These are phyloP conservation scores for Cotesia typhae DNA, from an alignment of 1,140 invertebrate species.

Conservation along the genomic window DNA sequence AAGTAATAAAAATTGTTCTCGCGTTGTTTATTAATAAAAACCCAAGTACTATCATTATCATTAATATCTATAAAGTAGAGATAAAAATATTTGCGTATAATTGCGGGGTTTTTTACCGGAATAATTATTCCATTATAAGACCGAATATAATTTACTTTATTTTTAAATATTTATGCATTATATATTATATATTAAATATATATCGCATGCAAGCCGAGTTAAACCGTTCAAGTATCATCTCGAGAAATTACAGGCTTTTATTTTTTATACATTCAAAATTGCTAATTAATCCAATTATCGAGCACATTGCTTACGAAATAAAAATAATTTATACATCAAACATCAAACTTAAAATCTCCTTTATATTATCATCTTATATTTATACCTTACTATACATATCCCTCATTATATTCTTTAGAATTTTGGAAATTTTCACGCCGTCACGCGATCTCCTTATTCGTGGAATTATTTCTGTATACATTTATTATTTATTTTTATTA, in stretches of 20 bases:
- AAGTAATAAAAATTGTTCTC: no score
- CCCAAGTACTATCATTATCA: no score
- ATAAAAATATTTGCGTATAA: no score
- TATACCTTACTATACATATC: constrained; percentile 2
- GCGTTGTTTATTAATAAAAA: no score
- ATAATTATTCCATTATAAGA: no score
- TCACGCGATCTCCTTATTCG: constrained; percentile 61
- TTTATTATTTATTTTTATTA: constrained; percentile 24
- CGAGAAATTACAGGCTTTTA: constrained; percentile 52
- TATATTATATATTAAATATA: no score
- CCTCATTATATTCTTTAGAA: constrained; percentile 46
- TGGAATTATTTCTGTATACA: constrained; percentile 52
- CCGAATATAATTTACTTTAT: no score
- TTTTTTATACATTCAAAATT: constrained; percentile 45
- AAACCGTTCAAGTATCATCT: background rate
- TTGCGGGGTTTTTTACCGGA: no score
- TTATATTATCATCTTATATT: constrained; percentile 3
- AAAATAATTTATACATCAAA: constrained; percentile 41
- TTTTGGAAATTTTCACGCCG: constrained; percentile 50
- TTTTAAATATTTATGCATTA: no score
- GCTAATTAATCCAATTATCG: constrained; percentile 64
- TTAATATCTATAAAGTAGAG: no score
- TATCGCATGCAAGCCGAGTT: no score
- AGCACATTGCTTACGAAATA: constrained; percentile 55
- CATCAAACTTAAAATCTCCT: constrained; percentile 19